Percentiles rank a stretch among this genome's conserved stretches.
phyloP scores from a whole-genome alignment of 2,888 invertebrate genomes.

The Noctuana brunneofusca region DNA sequence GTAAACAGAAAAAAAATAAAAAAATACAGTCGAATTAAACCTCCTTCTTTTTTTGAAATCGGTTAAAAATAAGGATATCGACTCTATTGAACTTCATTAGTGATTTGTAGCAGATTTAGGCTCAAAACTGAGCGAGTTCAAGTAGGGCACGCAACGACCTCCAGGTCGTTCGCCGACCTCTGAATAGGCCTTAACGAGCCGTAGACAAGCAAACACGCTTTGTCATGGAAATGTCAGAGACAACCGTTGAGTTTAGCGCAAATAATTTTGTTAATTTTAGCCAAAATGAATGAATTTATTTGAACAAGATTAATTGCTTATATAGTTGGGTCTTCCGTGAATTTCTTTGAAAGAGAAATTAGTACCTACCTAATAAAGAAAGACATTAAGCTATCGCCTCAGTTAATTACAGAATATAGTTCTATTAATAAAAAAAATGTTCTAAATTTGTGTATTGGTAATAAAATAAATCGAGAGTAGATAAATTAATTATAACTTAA shows the following conservation, averaged over 20 bases:
- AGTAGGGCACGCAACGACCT: slow-evolving; percentile 46
- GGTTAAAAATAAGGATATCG: no score
- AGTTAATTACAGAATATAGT: background rate
- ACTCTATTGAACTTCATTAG: background rate
- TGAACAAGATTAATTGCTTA: background rate
- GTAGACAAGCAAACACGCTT: slow-evolving; percentile 30
- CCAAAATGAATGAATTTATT: background rate
- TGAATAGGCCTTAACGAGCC: slow-evolving; percentile 38
- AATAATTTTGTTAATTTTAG: slow-evolving; percentile 15
- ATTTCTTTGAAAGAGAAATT: background rate
- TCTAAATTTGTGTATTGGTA: no score
- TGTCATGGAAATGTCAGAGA: slow-evolving; percentile 27
- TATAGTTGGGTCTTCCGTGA: background rate
- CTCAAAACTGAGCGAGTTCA: slow-evolving; percentile 16
- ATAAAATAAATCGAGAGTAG: no score
- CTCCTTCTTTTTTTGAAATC: no score
- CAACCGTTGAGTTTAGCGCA: slow-evolving; percentile 18
- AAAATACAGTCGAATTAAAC: no score
- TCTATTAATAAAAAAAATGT: no score
- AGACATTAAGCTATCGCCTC: background rate
- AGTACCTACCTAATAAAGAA: background rate
- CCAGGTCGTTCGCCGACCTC: slow-evolving; percentile 43
- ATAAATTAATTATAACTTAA: no score
- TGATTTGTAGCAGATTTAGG: slow-evolving; percentile 14
- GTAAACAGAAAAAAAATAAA: no score